Evolutionary conservation across 1,140 invertebrate genomes (phyloP).

Genomic region (Aphelinus atriplicis): DNA sequence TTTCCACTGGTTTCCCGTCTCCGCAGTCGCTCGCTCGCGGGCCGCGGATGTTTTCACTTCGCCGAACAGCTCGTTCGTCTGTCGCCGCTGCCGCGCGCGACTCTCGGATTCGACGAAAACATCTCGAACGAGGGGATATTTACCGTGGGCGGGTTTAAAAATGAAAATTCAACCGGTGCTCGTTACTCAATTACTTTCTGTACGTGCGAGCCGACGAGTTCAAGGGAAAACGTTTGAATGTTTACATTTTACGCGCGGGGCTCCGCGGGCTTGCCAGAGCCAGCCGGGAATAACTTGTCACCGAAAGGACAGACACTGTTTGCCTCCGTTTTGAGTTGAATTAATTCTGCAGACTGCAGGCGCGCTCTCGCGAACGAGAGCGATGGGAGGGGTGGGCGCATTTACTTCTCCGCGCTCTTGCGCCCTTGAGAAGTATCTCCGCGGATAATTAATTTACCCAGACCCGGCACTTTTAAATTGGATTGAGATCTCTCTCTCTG

Average conservation of each 20-base stretch:
- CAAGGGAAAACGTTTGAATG: neutral
- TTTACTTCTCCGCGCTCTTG: neutral
- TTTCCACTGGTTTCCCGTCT: neutral
- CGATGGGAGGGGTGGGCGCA: too few relatives aligned
- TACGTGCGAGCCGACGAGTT: constrained; percentile 3
- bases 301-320: neutral
- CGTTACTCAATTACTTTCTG: constrained; percentile 15
- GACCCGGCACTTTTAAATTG: neutral
- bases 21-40: neutral
- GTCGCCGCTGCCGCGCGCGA: neutral
- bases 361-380: neutral
- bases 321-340: constrained; percentile 20
- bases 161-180: constrained; percentile 21
- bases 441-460: neutral
- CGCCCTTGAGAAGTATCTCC: neutral
- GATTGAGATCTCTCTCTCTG: neutral
- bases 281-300: constrained; percentile 19
- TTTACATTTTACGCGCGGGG: neutral
- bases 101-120: constrained; percentile 5
- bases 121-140: neutral
- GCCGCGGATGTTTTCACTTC: neutral
- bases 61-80: neutral
- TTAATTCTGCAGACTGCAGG: constrained; percentile 1
- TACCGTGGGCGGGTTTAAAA: neutral
- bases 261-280: neutral